Base-by-base conservation (phyloP, 2,113 vertebrate species). In the Lethenteron reissneri region DNA sequence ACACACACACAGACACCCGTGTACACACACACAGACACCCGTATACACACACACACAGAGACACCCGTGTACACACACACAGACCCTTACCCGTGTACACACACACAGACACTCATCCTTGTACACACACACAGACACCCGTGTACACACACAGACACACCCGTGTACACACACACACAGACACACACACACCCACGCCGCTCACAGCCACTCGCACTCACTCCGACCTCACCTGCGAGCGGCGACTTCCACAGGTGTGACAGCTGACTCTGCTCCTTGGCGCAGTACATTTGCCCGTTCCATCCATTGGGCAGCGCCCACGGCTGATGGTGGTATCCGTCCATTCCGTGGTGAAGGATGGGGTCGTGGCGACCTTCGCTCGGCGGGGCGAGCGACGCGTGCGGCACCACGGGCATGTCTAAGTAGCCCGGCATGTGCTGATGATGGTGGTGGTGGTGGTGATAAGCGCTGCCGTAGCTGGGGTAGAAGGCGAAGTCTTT, bases 401-500 rank as follows among this genome's bases (percentile, higher is more conserved):
- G 83, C 56, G 94, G 88, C 56, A 92, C 90, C 62, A 92, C 91
- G 1, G 94, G 91, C 77, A 97, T 85, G 78, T 97, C 94, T 83
- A 97, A 76, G 78, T 97, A 97, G 73, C 91, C 83, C 13, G 92
- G 88, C 62, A 97, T 87, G 10, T 88, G 84, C 76, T 97, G 94
- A 41, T 41, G 41, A 41, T 41, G 41, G 41, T 41, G 41, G 41
- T 41, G 41, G 41, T 41, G 41, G 41, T 41, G 41, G 41, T 41
- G 41, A 58, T 90, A 90, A 72, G 81, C 86, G 3, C 90, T 81
- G 2, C 89, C 86, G 76, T 97, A 97, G 74, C 92, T 87, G 78
- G 92, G n/a, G 76, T 97, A 97, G 80, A 97, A 97, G 57, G 92
- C 88, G 78, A 96, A 94, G 76, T 97, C 94, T 80, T 97, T 97